These are phyloP conservation scores for Centrocercus urophasianus DNA, from an alignment of 2,113 vertebrate species.

Conservation along the genomic window DNA sequence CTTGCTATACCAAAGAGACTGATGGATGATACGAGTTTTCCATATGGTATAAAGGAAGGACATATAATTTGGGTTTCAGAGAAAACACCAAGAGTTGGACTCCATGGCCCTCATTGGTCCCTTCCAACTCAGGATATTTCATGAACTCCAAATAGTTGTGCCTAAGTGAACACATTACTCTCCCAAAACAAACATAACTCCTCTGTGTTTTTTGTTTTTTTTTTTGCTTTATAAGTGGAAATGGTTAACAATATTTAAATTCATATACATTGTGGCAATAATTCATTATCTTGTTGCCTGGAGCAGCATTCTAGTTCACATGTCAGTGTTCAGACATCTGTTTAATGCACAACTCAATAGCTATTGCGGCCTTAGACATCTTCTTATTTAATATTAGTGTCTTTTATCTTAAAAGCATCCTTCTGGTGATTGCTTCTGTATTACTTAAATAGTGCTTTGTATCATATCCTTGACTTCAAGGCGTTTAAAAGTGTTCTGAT, in stretches of 20 bases:
- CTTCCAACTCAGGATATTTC: too few relatives aligned
- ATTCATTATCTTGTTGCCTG: background rate
- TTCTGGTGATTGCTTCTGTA: background rate
- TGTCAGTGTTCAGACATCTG: background rate
- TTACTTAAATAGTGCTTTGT: background rate
- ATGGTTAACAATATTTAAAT: background rate
- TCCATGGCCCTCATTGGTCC: too few relatives aligned
- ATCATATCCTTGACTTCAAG: fast-evolving
- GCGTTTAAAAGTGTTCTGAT: background rate
- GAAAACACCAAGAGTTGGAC: too few relatives aligned
- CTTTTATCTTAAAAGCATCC: background rate
- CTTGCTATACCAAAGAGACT: too few relatives aligned
- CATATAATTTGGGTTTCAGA: background rate
- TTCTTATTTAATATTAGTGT: background rate
- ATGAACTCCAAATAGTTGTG: background rate
- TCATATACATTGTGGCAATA: background rate
- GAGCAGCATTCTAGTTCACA: background rate
- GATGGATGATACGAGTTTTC: too few relatives aligned
- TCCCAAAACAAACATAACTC: background rate
- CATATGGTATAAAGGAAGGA: background rate
- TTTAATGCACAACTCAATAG: background rate
- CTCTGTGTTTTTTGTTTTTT: too few relatives aligned
- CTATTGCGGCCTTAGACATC: background rate
- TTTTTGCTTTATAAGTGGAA: background rate
- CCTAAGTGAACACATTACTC: background rate